phyloP scores from a whole-genome alignment of 2,797 vertebrate species.

The Coregonus sp. region DNA sequence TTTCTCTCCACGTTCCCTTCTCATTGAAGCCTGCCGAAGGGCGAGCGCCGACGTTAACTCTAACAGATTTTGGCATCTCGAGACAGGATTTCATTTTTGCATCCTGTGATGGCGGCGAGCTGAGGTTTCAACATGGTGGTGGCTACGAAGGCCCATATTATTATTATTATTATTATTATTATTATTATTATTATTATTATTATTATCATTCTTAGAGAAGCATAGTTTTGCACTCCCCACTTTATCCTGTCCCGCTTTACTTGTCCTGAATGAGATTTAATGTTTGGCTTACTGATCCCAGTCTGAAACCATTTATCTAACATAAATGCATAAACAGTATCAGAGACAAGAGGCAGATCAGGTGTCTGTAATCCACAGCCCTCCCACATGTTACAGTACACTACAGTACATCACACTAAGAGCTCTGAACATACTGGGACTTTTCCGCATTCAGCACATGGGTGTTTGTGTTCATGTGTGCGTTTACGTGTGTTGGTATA shows the following conservation, averaged over 20 bases:
- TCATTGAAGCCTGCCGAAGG: slow-evolving; percentile 32
- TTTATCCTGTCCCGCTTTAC: slow-evolving; percentile 34
- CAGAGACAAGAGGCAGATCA: slow-evolving; percentile 5
- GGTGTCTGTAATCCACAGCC: slow-evolving; percentile 1
- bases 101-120: slow-evolving; percentile 64
- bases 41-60: slow-evolving; percentile 50
- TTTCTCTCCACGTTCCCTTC: slow-evolving; percentile 30
- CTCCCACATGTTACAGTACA: slow-evolving; percentile 12
- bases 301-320: slow-evolving; percentile 38
- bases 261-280: slow-evolving; percentile 29
- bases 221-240: slow-evolving; percentile 41
- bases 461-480: slow-evolving; percentile 10
- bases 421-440: not conserved
- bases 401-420: not conserved
- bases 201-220: slow-evolving; percentile 57
- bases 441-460: not conserved
- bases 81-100: slow-evolving; percentile 66
- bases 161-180: slow-evolving; percentile 44
- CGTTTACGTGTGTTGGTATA: slow-evolving; percentile 5
- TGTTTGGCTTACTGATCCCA: slow-evolving; percentile 18
- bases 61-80: slow-evolving; percentile 72
- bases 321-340: slow-evolving; percentile 43
- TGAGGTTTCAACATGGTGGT: slow-evolving; percentile 62
- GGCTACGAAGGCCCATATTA: slow-evolving; percentile 56
- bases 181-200: slow-evolving; percentile 50